These are phyloP conservation scores for Tolypeutes matacus DNA, from an alignment of 2,797 vertebrate species.

Conservation along the genomic window DNA sequence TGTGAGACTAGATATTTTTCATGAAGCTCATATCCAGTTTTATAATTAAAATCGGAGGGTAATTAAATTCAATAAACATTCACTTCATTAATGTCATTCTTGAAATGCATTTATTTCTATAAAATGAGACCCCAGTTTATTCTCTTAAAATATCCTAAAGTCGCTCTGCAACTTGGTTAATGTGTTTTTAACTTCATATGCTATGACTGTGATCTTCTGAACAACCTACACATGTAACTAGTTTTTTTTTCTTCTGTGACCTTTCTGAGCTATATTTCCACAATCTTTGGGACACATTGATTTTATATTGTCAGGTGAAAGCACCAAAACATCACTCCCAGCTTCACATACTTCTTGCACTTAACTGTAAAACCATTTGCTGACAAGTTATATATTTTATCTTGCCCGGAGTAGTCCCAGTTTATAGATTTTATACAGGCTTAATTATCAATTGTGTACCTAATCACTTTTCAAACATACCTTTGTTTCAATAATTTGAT, in stretches of 20 bases:
- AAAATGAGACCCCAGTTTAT: not conserved
- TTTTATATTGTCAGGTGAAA: not conserved
- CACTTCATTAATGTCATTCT: not conserved
- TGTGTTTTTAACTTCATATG: conserved; percentile 14
- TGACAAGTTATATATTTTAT: not conserved
- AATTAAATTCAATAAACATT: conserved; percentile 1
- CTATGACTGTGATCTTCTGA: not conserved
- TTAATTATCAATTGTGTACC: not conserved
- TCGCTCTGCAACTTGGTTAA: not conserved
- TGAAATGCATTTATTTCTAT: conserved; percentile 35
- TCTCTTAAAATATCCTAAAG: not conserved
- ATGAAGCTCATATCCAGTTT: not conserved
- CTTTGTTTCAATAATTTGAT: not conserved
- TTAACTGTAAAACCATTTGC: not conserved
- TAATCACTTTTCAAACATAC: not conserved
- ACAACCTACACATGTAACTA: not conserved
- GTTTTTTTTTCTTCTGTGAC: not conserved
- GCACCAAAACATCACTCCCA: not conserved
- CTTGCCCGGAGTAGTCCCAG: not conserved
- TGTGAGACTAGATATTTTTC: not conserved
- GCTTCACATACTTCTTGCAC: not conserved
- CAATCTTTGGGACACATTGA: not conserved
- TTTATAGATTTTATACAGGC: not conserved
- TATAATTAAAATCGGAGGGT: conserved; percentile 33
- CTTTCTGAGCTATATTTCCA: not conserved